Conservation (phyloP, 2,888 invertebrate genomes). For the Coleophora deauratella region DNA sequence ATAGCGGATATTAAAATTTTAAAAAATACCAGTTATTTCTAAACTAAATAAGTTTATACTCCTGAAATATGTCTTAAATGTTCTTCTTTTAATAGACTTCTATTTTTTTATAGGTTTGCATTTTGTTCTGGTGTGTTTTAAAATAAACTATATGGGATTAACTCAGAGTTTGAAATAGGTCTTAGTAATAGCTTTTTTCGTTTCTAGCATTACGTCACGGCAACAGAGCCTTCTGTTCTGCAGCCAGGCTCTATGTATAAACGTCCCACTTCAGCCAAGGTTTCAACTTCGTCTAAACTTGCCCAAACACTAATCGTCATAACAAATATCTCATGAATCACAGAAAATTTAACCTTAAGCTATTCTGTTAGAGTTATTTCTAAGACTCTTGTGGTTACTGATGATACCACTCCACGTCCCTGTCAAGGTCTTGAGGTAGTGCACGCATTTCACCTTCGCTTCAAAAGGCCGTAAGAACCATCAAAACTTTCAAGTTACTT, state of each 20-base stretch:
- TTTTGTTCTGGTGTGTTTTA: too few relatives aligned
- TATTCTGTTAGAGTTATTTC: constrained; percentile 13
- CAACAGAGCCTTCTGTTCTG: constrained; percentile 45
- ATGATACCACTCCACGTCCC: constrained; percentile 58
- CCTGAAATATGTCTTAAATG: too few relatives aligned
- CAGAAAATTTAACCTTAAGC: constrained; percentile 16
- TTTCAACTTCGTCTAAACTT: constrained; percentile 42
- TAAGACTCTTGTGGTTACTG: constrained; percentile 22
- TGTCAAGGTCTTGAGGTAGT: constrained; percentile 53
- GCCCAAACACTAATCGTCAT: constrained; percentile 20
- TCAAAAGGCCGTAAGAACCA: constrained; percentile 31
- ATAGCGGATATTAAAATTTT: too few relatives aligned
- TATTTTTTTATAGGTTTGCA: too few relatives aligned
- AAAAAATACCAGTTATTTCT: too few relatives aligned
- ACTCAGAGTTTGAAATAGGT: too few relatives aligned
- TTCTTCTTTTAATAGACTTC: too few relatives aligned
- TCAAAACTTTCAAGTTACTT: too few relatives aligned
- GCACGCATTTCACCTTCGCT: constrained; percentile 39
- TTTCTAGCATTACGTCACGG: too few relatives aligned
- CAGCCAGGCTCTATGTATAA: constrained; percentile 64
- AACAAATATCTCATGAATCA: constrained; percentile 15
- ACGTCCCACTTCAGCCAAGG: constrained; percentile 69
- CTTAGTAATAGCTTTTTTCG: too few relatives aligned
- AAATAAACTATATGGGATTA: too few relatives aligned
- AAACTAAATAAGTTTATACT: too few relatives aligned